These are phyloP conservation scores for Scalopus aquaticus DNA, from an alignment of 2,113 vertebrate genomes.

Conservation along the genomic window DNA sequence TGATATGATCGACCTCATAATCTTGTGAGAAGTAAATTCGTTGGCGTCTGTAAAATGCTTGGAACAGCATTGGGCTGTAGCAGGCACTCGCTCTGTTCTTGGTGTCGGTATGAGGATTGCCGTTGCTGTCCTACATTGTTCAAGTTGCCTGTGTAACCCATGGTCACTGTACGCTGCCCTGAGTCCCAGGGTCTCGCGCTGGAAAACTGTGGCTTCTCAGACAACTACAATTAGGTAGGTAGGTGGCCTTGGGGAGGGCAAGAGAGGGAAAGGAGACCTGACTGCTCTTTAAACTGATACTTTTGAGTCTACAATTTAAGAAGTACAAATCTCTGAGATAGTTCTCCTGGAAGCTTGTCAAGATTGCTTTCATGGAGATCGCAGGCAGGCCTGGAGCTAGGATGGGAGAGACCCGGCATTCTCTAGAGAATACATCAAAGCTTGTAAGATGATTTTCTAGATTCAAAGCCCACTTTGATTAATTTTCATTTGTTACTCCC, in stretches of 20 bases:
- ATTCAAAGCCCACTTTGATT: not conserved
- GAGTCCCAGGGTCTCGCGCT: not conserved
- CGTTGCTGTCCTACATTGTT: not conserved
- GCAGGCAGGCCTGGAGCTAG: not conserved
- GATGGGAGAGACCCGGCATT: not conserved
- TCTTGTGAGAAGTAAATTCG: not conserved
- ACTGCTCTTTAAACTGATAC: not conserved
- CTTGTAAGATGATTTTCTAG: not conserved
- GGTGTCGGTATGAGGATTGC: not conserved
- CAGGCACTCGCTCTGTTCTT: not conserved
- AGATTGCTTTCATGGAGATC: not conserved
- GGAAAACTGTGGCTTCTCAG: not conserved
- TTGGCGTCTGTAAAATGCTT: not conserved
- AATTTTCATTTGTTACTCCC: not conserved
- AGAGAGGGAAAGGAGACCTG: not conserved
- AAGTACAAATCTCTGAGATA: not conserved
- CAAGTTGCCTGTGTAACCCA: not conserved
- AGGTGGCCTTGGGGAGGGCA: not conserved
- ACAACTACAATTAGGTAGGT: not conserved
- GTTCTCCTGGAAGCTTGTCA: not conserved
- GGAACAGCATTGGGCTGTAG: not conserved
- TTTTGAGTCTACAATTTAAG: not conserved
- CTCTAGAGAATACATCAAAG: not conserved
- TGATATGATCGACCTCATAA: not conserved
- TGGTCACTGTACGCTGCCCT: not conserved